phyloP scores from a whole-genome alignment of 2,113 vertebrate genomes.

The Oenanthe oenanthe region DNA sequence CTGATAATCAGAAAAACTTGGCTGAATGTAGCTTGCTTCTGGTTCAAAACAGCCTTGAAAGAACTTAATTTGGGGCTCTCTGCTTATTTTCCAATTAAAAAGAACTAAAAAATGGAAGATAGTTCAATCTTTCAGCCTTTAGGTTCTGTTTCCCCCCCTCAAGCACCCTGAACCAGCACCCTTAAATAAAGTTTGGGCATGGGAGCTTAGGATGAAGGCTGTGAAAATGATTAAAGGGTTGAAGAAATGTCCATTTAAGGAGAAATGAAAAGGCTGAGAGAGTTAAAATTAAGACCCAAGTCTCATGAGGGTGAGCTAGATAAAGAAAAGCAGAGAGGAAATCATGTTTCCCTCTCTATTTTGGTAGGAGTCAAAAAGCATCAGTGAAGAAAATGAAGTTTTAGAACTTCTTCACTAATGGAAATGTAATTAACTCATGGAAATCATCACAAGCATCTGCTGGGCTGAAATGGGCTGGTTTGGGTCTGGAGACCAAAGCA shows the following conservation, averaged over 20 bases:
- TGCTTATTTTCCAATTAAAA: neutral
- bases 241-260: neutral
- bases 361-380: neutral
- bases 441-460: neutral
- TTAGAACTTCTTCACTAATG: slow-evolving; percentile 34
- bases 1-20: neutral
- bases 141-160: neutral
- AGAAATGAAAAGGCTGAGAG: neutral
- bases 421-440: slow-evolving; percentile 52
- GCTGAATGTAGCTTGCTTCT: neutral
- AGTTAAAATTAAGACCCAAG: slow-evolving; percentile 1
- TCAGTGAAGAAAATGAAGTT: neutral
- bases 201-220: neutral
- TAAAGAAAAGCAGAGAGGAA: neutral
- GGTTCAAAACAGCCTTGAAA: neutral
- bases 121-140: neutral
- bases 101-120: neutral
- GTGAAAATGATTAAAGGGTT: slow-evolving; percentile 6
- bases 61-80: neutral
- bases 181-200: slow-evolving; percentile 1
- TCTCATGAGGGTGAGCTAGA: neutral
- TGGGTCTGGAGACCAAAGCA: neutral
- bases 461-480: neutral
- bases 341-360: slow-evolving; percentile 3
- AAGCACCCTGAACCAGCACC: neutral